Conservation (phyloP, 2,888 invertebrate species). For the Nysson spinosus region DNA sequence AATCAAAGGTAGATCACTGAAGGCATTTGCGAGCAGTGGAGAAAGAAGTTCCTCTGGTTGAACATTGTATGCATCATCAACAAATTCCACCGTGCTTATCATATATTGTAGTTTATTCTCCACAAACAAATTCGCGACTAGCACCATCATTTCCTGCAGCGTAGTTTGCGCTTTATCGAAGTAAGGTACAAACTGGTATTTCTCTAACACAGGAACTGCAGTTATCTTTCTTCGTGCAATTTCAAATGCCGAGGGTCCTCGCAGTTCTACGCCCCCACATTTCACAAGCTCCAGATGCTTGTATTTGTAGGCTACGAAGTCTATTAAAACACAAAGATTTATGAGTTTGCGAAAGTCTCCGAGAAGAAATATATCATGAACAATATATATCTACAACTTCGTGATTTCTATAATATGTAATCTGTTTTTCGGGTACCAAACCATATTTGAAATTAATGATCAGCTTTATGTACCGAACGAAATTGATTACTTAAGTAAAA, state of each 20-base stretch:
- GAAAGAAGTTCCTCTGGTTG: conserved; percentile 76
- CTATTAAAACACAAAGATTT: no score
- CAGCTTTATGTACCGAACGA: no score
- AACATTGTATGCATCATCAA: conserved; percentile 61
- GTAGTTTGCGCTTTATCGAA: conserved; percentile 63
- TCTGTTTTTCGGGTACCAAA: no score
- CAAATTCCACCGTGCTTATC: conserved; percentile 72
- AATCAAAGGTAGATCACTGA: conserved; percentile 84
- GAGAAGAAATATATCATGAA: no score
- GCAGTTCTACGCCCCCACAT: conserved; percentile 81
- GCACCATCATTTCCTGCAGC: conserved; percentile 65
- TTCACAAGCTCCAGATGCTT: no score
- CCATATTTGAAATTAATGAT: no score
- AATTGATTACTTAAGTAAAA: no score
- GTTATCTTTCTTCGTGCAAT: conserved; percentile 79
- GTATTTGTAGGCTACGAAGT: no score
- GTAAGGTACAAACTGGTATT: conserved; percentile 80
- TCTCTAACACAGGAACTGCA: conserved; percentile 79
- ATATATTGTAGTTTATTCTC: conserved; percentile 77
- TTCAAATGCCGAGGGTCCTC: conserved; percentile 80
- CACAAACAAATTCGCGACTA: conserved; percentile 78
- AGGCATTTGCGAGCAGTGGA: conserved; percentile 79
- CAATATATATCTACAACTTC: no score
- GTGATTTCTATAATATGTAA: no score
- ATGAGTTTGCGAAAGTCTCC: no score